phyloP scores from a whole-genome alignment of 1,140 invertebrate species.

The Cherax destructor region DNA sequence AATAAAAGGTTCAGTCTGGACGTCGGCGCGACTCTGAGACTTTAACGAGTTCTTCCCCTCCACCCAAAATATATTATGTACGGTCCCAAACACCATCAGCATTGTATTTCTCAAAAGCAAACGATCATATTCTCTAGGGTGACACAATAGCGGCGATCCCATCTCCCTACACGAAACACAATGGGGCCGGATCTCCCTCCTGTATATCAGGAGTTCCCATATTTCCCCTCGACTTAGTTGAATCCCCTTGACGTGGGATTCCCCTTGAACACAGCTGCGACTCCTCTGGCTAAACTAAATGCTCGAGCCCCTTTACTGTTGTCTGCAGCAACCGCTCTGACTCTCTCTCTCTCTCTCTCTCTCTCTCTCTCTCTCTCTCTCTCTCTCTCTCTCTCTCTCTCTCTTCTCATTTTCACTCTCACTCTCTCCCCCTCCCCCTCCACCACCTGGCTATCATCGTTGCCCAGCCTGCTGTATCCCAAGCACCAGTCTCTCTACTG shows the following conservation, averaged over 20 bases:
- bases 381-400: neutral
- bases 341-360: neutral
- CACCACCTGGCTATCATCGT: neutral
- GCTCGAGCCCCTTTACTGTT: neutral
- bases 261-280: neutral
- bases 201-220: neutral
- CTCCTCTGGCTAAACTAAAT: neutral
- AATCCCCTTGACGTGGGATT: neutral
- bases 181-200: neutral
- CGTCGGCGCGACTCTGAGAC: no score
- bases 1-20: no score
- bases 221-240: neutral
- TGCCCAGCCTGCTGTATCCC: no score
- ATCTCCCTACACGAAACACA: neutral
- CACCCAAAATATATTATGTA: no score
- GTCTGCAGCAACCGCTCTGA: neutral
- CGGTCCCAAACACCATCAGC: no score
- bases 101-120: no score
- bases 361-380: conserved; percentile 1
- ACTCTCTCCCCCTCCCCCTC: neutral
- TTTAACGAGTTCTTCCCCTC: no score
- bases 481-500: neutral
- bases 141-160: neutral
- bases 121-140: no score
- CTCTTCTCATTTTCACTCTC: neutral